Conservation (phyloP, 2,797 vertebrate genomes). For the Characodon lateralis region DNA sequence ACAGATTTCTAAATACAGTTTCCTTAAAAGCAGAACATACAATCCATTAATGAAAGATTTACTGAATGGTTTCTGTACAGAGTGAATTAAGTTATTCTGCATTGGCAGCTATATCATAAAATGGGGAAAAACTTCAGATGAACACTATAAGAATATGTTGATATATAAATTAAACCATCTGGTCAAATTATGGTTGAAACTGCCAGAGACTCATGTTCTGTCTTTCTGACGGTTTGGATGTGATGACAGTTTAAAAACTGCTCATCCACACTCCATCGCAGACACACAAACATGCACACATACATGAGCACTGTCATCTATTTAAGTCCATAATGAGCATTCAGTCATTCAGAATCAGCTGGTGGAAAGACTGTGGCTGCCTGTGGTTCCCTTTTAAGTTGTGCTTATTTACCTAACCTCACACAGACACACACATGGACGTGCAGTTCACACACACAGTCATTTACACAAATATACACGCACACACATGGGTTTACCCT, state of each 20-base stretch:
- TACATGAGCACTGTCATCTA: slow-evolving; percentile 68
- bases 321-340: slow-evolving; percentile 80
- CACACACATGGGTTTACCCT: slow-evolving; percentile 65
- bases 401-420: slow-evolving; percentile 82
- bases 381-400: slow-evolving; percentile 79
- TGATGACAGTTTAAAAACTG: slow-evolving; percentile 61
- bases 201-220: slow-evolving; percentile 60
- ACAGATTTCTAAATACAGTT: background rate
- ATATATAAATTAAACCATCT: slow-evolving; percentile 51
- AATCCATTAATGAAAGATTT: background rate
- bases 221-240: slow-evolving; percentile 56
- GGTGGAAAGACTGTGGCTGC: slow-evolving; percentile 76
- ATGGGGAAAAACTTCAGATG: slow-evolving; percentile 32
- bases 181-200: slow-evolving; percentile 37
- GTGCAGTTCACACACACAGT: slow-evolving; percentile 25
- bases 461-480: slow-evolving; percentile 12
- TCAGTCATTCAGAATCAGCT: slow-evolving; percentile 76
- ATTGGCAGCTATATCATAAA: background rate
- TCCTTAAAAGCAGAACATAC: background rate
- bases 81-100: background rate
- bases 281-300: slow-evolving; percentile 30
- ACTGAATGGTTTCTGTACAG: background rate
- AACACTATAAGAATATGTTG: slow-evolving; percentile 42
- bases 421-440: slow-evolving; percentile 61
- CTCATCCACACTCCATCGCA: slow-evolving; percentile 45